A percentile compares a stretch with the other conserved stretches of the same genome.
Evolutionary conservation across 2,113 vertebrate species (phyloP).

Genomic region (Pitta sordida): DNA sequence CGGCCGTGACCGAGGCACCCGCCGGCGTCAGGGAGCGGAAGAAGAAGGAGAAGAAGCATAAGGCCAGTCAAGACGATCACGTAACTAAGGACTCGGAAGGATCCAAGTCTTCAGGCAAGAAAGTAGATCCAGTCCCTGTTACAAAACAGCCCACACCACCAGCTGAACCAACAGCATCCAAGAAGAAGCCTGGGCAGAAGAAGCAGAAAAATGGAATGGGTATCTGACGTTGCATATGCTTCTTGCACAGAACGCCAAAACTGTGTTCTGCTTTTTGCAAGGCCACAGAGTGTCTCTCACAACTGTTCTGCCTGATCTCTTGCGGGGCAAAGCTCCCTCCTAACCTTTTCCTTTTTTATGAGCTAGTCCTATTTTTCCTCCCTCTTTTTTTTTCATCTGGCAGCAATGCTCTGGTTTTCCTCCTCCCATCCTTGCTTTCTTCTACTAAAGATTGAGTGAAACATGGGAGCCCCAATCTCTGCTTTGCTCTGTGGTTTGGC

Average conservation of each 20-base stretch:
- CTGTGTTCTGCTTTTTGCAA: conserved; percentile 54
- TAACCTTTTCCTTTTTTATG: conserved; percentile 1
- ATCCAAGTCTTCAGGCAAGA: conserved; percentile 82
- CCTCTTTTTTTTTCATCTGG: conserved; percentile 1
- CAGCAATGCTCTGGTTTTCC: conserved; percentile 46
- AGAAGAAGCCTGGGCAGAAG: conserved; percentile 88
- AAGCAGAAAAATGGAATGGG: conserved; percentile 88
- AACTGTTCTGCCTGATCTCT: conserved; percentile 26
- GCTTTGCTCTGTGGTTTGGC: not conserved
- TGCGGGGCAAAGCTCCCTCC: not conserved
- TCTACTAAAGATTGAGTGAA: not conserved
- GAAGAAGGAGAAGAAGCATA: conserved; percentile 91
- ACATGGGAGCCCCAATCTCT: not conserved
- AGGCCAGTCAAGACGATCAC: conserved; percentile 62
- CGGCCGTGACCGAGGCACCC: conserved; percentile 67
- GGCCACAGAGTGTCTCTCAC: conserved; percentile 46
- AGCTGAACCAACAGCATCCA: conserved; percentile 66
- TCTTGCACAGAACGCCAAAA: conserved; percentile 66
- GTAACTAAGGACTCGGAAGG: conserved; percentile 79
- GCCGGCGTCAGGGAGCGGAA: conserved; percentile 83
- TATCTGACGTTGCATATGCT: conserved; percentile 69
- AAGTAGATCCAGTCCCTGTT: conserved; percentile 76
- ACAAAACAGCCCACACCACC: conserved; percentile 84
- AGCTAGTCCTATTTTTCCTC: not conserved
- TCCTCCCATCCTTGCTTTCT: not conserved